phyloP scores from a whole-genome alignment of 2,888 invertebrate species.

The Theretra japonica region DNA sequence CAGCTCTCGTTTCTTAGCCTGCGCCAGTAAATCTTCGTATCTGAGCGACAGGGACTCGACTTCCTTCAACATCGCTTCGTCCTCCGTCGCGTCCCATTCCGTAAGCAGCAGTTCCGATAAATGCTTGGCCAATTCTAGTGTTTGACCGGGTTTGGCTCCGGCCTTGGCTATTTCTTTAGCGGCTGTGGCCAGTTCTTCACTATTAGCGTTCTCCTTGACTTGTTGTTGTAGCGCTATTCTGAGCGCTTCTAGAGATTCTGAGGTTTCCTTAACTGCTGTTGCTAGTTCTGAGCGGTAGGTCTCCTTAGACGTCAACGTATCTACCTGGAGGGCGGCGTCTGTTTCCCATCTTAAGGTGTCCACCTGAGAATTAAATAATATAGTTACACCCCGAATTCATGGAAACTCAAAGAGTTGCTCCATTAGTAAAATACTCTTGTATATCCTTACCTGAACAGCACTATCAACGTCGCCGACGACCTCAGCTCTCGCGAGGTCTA shows the following conservation, averaged over 20 bases:
- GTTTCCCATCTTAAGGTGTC: conserved; percentile 90
- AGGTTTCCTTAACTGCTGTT: conserved; percentile 89
- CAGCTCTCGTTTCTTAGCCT: conserved; percentile 90
- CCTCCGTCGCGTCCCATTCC: conserved; percentile 88
- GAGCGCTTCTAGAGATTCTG: conserved; percentile 87
- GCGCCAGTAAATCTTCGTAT: conserved; percentile 88
- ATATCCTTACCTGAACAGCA: conserved; percentile 69
- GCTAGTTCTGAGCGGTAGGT: conserved; percentile 91
- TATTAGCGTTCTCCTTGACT: conserved; percentile 78
- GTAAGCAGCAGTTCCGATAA: conserved; percentile 89
- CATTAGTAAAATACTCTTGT: no score
- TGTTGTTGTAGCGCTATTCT: conserved; percentile 80
- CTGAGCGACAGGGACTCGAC: conserved; percentile 87
- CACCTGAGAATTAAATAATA: conserved; percentile 79
- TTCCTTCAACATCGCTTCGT: conserved; percentile 87
- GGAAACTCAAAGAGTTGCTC: no score
- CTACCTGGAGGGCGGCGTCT: conserved; percentile 92
- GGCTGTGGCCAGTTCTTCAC: conserved; percentile 85
- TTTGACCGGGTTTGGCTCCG: conserved; percentile 91
- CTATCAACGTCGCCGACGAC: conserved; percentile 70
- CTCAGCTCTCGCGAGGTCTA: conserved; percentile 68
- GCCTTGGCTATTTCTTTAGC: conserved; percentile 90
- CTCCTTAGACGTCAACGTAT: conserved; percentile 93
- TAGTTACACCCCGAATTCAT: background rate
- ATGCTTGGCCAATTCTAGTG: conserved; percentile 92